Evolutionary conservation across 1,140 invertebrate genomes (phyloP), one percentile per base, ranked within the genome.

Genomic region (Holcopasites calliopsidis): DNA sequence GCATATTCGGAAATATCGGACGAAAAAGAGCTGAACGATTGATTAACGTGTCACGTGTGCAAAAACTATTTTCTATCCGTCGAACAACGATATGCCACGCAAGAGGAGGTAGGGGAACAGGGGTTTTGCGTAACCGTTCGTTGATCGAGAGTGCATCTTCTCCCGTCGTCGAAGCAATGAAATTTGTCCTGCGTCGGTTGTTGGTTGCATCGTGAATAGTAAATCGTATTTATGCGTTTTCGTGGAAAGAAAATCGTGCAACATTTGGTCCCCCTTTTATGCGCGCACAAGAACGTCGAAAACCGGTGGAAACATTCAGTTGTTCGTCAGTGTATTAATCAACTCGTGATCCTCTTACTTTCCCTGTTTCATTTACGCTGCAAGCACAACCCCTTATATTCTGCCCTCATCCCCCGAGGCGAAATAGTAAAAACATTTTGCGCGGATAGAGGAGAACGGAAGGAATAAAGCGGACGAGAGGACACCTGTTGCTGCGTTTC

Each of bases 401-500:
- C n/a, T n/a, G n/a, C n/a, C n/a, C n/a, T n/a, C n/a, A 0, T 8
- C 2, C 21, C 23, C 11, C 28, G 0, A 44, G 4, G 54, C 1
- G 26, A 28, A 55, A 18, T 23, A 7, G 44, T 50, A n/a, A 52
- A 69, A 42, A 33, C 18, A 11, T 57, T 6, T 11, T 8, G n/a
- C n/a, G 2, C 21, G 8, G 42, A 35, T 7, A 6, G 11, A 49
- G 16, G 10, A n/a, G 31, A 52, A 23, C 21, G 18, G 18, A 13
- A 13, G 0, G 10, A 44, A 18, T 28, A 8, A 62, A 62, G 18
- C 18, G n/a, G 13, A 52, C 16, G 21, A 11, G n/a, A 4, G 44
- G 44, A 47, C 38, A 73, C 71, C 61, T 74, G 71, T 74, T 66
- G 62, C 50, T 8, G 3, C 13, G 26, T 44, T 31, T 31, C 49